Evolutionary conservation across 2,888 invertebrate species (phyloP).

Genomic region (Brachypalpus laphriformis): DNA sequence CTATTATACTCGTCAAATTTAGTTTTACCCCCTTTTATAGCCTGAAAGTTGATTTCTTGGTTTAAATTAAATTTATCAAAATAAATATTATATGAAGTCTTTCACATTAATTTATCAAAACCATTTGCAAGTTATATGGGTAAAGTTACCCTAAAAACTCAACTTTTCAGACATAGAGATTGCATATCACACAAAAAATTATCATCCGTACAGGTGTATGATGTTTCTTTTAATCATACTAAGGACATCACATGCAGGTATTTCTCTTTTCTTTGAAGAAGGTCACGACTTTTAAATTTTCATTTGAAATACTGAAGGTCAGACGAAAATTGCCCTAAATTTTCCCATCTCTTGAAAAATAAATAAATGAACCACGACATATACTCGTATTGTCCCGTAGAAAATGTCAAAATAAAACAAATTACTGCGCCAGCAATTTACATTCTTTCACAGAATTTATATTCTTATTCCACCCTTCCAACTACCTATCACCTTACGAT

Average conservation of each 20-base stretch:
- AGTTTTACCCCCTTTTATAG: too few relatives aligned
- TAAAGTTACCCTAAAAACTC: too few relatives aligned
- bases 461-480: conserved; percentile 1
- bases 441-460: neutral
- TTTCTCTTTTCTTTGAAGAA: neutral
- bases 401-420: conserved; percentile 1
- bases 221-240: neutral
- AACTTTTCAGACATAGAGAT: neutral
- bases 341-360: neutral
- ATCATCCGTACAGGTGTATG: neutral
- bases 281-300: neutral
- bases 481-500: conserved; percentile 21
- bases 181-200: neutral
- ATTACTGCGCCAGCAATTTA: neutral
- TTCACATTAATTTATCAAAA: too few relatives aligned
- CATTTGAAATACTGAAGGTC: neutral
- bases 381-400: neutral
- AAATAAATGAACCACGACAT: neutral
- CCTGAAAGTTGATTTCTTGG: too few relatives aligned
- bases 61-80: too few relatives aligned
- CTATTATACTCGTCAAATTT: too few relatives aligned
- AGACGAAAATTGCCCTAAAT: neutral
- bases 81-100: too few relatives aligned
- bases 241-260: neutral
- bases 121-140: too few relatives aligned